phyloP scores from a whole-genome alignment of 2,888 invertebrate genomes.

The Apantesis nais region DNA sequence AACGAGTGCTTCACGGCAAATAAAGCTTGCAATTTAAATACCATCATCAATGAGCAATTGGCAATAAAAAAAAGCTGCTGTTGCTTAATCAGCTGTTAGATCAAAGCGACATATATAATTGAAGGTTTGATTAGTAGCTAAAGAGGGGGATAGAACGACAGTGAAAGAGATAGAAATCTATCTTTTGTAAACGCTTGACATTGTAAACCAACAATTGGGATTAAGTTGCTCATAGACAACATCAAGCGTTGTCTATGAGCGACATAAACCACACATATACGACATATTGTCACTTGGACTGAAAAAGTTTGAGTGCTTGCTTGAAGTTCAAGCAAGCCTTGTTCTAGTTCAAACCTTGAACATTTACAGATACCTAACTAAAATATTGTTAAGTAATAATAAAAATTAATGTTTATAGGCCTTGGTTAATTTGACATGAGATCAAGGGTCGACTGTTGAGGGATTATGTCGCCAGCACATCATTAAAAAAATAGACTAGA shows the following conservation, averaged over 20 bases:
- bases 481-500: too few species aligned
- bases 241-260: not conserved
- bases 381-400: too few species aligned
- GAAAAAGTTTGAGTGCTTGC: not conserved
- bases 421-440: too few species aligned
- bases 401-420: too few species aligned
- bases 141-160: not conserved
- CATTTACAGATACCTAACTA: not conserved
- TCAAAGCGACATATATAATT: not conserved
- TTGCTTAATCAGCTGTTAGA: not conserved
- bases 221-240: too few species aligned
- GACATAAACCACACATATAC: not conserved
- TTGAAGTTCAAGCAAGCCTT: too few species aligned
- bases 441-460: too few species aligned
- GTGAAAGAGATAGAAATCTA: not conserved
- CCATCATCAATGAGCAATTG: conserved; percentile 22
- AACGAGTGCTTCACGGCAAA: conserved; percentile 43
- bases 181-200: not conserved
- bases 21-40: conserved; percentile 39
- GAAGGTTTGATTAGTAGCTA: not conserved
- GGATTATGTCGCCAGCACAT: too few species aligned
- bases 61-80: not conserved
- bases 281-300: not conserved
- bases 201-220: too few species aligned
- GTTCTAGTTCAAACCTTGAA: too few species aligned